Evolutionary conservation across 2,888 invertebrate genomes (phyloP), one percentile per base, ranked within the genome.

Genomic region (Patella depressa): DNA sequence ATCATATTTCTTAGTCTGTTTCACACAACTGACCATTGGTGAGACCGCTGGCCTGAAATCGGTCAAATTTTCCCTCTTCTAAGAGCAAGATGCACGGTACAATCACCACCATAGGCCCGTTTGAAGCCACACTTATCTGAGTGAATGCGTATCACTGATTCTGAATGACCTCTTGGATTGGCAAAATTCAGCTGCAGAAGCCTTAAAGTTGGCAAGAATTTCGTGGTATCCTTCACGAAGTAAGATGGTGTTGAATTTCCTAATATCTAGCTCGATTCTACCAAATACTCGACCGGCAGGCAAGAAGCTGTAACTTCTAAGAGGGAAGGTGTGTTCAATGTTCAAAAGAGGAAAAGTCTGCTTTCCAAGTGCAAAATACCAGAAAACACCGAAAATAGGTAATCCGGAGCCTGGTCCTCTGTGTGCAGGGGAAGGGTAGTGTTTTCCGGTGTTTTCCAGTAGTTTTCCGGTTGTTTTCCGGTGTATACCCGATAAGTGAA

Each of bases 251-350:
- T 57, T 17, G 17, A 15, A 1, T 17, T 57, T 57, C 15, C 57
- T 14, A 17, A 57, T 57, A 57, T 57, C 57, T 17, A 2, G 57
- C 17, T 57, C 57, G 14, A 57, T 57, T 14, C 57, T 14, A 57
- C 57, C 57, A 57, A 57, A 57, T 14, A 17, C 57, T 57, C 3
- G 14, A 53, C 70, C 75, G 19, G 75, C 75, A 14, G 70, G 75
- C n/a, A 75, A 24, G 53, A 75, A 75, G 53, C 53, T 71, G 54
- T 75, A 70, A n/a, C 75, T 70, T 24, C 70, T 53, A 15, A 75
- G 24, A 19, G 75, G 75, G 24, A 75, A 75, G 17, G 45, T 17
- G 71, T 71, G 53, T 53, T 15, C n/a, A 29, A 29, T 29, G 29
- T 29, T 29, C 29, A 29, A 29, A 29, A 29, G 69, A 14, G 5